Evolutionary conservation across 2,888 invertebrate genomes (phyloP).

Genomic region (Calameuta filiformis): DNA sequence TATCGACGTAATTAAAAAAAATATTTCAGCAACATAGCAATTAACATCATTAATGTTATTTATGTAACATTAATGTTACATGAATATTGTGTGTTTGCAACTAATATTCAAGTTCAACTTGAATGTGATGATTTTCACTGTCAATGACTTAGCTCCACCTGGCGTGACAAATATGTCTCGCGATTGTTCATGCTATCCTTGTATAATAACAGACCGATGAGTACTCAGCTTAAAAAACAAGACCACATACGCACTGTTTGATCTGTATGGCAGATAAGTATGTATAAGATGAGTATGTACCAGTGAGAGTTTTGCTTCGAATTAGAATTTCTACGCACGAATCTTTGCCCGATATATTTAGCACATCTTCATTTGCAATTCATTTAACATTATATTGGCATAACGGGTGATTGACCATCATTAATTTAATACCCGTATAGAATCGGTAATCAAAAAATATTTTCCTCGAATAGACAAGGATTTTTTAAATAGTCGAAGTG

Average conservation of each 20-base stretch:
- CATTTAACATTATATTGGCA: slow-evolving; percentile 17
- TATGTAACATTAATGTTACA: no score
- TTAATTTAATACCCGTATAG: slow-evolving; percentile 23
- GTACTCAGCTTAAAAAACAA: neutral
- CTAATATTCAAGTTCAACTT: neutral
- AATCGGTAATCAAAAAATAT: slow-evolving; percentile 29
- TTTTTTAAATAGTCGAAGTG: neutral
- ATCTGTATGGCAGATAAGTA: no score
- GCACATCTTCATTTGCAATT: slow-evolving; percentile 16
- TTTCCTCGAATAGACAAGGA: neutral
- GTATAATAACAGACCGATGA: neutral
- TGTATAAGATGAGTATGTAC: no score
- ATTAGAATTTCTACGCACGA: slow-evolving; percentile 4
- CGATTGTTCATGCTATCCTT: slow-evolving; percentile 3
- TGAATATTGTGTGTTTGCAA: neutral
- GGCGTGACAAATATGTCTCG: neutral
- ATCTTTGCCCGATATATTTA: slow-evolving; percentile 9
- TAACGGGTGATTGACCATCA: slow-evolving; percentile 30
- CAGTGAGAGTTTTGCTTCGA: neutral
- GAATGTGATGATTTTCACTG: neutral
- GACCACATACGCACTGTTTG: neutral
- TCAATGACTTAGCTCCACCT: neutral
- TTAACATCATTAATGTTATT: neutral
- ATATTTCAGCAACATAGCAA: neutral
- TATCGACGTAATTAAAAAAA: neutral